A percentile compares a stretch with the other conserved stretches of the same genome.
These are phyloP conservation scores for Strix aluco DNA, from an alignment of 2,113 vertebrate species.

Conservation along the genomic window DNA sequence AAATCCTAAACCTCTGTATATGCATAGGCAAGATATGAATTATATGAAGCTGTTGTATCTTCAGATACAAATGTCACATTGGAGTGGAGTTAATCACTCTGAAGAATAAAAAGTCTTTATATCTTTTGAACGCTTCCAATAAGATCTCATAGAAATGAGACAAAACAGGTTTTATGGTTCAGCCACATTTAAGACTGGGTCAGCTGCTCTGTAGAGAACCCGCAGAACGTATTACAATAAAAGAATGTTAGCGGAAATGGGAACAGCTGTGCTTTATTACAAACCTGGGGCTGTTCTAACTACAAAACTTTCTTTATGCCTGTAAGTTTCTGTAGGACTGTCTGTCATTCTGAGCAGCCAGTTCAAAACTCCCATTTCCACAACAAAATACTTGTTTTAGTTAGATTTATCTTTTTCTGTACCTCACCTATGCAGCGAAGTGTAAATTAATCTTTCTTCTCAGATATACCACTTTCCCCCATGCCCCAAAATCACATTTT, in stretches of 20 bases:
- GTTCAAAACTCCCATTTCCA: neutral
- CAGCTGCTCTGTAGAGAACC: constrained; percentile 45
- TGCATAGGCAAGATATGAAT: neutral
- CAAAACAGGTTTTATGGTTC: constrained; percentile 57
- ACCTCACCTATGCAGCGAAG: neutral
- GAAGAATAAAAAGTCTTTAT: neutral
- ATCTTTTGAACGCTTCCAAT: constrained; percentile 17
- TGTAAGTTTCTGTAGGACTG: neutral
- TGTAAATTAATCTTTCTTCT: neutral
- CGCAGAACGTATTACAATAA: neutral
- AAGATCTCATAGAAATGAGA: constrained; percentile 18
- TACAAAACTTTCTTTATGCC: constrained; percentile 47
- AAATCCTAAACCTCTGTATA: neutral
- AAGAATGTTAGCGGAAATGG: constrained; percentile 7
- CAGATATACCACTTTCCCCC: neutral
- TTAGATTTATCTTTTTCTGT: neutral
- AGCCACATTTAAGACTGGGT: constrained; percentile 51
- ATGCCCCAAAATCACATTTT: neutral
- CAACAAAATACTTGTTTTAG: neutral
- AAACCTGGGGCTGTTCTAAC: constrained; percentile 8
- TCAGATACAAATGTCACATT: neutral
- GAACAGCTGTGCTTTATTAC: constrained; percentile 39
- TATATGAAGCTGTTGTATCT: neutral
- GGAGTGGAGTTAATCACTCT: neutral
- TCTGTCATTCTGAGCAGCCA: neutral